Evolutionary conservation across 2,888 invertebrate genomes (phyloP).

Genomic region (Terebella lapidaria): DNA sequence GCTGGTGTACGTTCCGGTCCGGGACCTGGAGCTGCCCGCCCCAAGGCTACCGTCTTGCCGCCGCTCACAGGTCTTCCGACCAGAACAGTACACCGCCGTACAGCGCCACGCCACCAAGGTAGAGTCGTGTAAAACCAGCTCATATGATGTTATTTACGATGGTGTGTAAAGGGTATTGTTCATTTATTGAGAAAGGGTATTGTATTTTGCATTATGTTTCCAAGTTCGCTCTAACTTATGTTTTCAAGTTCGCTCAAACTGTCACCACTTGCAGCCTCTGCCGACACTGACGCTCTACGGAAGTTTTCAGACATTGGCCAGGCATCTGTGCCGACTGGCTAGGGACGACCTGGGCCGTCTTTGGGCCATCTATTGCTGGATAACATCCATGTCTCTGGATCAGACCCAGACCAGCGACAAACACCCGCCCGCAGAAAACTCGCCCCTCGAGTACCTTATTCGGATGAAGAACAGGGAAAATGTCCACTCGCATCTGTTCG

Average conservation of each 20-base stretch:
- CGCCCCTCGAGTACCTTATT: constrained; percentile 43
- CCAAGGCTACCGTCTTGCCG: background rate
- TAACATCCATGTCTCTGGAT: constrained; percentile 42
- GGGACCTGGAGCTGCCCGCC: background rate
- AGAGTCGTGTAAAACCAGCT: no score
- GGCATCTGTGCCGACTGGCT: background rate
- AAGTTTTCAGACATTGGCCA: background rate
- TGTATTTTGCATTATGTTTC: no score
- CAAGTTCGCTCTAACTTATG: no score
- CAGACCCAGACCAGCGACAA: constrained; percentile 31
- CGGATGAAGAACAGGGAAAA: constrained; percentile 42
- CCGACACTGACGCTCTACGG: background rate
- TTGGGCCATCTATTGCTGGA: constrained; percentile 43
- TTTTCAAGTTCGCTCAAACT: background rate
- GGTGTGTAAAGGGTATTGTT: no score
- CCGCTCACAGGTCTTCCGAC: background rate
- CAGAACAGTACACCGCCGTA: background rate
- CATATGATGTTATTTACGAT: no score
- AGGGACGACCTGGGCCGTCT: constrained; percentile 65
- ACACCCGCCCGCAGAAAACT: constrained; percentile 34
- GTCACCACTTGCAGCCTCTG: background rate
- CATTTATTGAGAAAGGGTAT: no score
- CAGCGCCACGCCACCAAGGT: background rate
- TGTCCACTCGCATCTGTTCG: constrained; percentile 47
- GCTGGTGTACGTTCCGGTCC: background rate